Percentiles rank a stretch among this genome's conserved stretches.
These are phyloP conservation scores for Nyctibius bracteatus DNA, from an alignment of 2,113 vertebrate genomes.

Conservation along the genomic window DNA sequence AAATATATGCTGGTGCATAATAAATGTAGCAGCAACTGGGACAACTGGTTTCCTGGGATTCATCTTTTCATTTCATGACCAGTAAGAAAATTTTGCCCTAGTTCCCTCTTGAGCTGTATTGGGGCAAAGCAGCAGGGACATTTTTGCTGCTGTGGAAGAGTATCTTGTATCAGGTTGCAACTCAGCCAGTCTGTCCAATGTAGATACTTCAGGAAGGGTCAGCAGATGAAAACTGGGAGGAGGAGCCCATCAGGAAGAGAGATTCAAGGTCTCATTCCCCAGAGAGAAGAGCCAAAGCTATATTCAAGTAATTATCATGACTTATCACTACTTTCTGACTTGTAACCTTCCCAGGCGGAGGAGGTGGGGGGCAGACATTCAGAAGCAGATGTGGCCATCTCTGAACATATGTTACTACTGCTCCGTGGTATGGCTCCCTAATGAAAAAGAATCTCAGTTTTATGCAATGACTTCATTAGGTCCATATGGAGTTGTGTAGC, in stretches of 20 bases:
- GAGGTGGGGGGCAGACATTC: slow-evolving; percentile 29
- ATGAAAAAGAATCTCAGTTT: slow-evolving; percentile 60
- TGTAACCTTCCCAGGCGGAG: slow-evolving; percentile 7
- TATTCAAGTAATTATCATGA: slow-evolving; percentile 39
- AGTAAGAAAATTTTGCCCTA: neutral
- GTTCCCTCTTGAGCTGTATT: neutral
- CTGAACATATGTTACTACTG: slow-evolving; percentile 49
- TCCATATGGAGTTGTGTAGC: slow-evolving; percentile 45
- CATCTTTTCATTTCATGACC: neutral
- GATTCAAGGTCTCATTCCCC: neutral
- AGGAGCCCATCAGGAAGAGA: neutral
- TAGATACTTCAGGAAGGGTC: neutral
- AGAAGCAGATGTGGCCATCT: slow-evolving; percentile 50
- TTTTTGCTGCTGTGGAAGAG: neutral
- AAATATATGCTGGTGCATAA: neutral
- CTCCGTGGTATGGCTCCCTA: slow-evolving; percentile 29
- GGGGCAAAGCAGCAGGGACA: neutral
- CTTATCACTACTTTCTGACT: slow-evolving; percentile 51
- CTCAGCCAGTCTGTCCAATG: neutral
- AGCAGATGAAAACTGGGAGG: neutral
- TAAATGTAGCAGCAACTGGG: neutral
- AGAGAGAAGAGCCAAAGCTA: neutral
- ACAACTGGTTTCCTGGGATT: neutral
- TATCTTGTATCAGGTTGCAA: neutral
- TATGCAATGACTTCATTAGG: slow-evolving; percentile 34